Evolutionary conservation across 2,797 vertebrate genomes (phyloP).

Genomic region (Esox lucius): DNA sequence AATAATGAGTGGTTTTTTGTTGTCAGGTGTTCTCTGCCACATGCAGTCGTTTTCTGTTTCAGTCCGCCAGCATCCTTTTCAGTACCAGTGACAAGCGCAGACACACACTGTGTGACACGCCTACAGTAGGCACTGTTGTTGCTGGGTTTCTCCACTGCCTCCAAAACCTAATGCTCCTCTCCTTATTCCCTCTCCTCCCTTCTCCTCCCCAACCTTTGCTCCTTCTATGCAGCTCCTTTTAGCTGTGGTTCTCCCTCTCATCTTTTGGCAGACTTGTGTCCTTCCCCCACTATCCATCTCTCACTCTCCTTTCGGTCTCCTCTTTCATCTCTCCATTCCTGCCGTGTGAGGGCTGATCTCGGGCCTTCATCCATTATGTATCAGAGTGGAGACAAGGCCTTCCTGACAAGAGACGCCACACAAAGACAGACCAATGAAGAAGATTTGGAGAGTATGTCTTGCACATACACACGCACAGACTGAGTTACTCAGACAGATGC

Average conservation of each 20-base stretch:
- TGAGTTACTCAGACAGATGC: neutral
- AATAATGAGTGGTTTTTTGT: conserved; percentile 48
- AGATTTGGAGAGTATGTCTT: neutral
- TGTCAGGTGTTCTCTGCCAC: conserved; percentile 51
- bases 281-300: conserved; percentile 2
- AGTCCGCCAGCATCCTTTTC: conserved; percentile 45
- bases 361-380: conserved; percentile 54
- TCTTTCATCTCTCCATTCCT: conserved; percentile 7
- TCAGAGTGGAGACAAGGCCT: conserved; percentile 5
- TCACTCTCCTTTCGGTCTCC: conserved; percentile 8
- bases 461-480: conserved; percentile 5
- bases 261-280: neutral
- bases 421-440: conserved; percentile 3
- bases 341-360: conserved; percentile 20
- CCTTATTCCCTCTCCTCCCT: neutral
- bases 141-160: neutral
- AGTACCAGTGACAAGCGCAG: conserved; percentile 31
- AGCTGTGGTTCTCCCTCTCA: conserved; percentile 1
- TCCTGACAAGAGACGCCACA: conserved; percentile 27
- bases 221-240: neutral
- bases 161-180: neutral
- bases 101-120: neutral
- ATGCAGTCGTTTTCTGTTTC: conserved; percentile 50
- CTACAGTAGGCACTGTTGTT: neutral
- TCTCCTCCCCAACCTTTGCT: neutral